Percentiles rank a stretch among this genome's conserved stretches.
Evolutionary conservation across 2,797 vertebrate species (phyloP).

Genomic region (Semotilus atromaculatus): DNA sequence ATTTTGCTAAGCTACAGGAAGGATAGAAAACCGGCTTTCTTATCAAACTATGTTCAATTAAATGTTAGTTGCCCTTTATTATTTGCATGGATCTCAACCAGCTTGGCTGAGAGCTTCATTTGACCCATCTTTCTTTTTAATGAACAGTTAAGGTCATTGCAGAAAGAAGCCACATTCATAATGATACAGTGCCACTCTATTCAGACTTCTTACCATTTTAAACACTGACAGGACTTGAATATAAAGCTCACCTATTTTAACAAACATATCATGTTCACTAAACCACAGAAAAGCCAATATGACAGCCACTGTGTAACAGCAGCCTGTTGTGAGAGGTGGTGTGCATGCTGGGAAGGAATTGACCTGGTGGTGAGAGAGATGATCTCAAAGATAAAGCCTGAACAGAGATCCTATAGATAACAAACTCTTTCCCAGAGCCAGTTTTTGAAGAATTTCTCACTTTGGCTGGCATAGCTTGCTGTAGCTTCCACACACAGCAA

Average conservation of each 20-base stretch:
- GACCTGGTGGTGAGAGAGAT: constrained; percentile 38
- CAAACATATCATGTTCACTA: neutral
- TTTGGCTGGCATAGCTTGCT: neutral
- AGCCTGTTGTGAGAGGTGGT: constrained; percentile 1
- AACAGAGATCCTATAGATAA: constrained; percentile 36
- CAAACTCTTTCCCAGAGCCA: neutral
- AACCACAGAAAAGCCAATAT: constrained; percentile 18
- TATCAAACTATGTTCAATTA: neutral
- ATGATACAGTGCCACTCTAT: neutral
- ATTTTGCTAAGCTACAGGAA: neutral
- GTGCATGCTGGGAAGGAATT: constrained; percentile 37
- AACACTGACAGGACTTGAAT: neutral
- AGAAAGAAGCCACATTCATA: neutral
- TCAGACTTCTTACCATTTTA: neutral
- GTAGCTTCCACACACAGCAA: neutral
- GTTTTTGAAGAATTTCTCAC: constrained; percentile 27
- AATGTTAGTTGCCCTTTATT: neutral
- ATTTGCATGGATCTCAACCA: neutral
- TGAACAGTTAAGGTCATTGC: neutral
- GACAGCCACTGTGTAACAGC: constrained; percentile 11
- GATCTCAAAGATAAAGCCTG: constrained; percentile 33
- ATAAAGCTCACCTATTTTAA: neutral
- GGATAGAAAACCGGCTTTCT: neutral
- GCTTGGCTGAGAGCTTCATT: neutral
- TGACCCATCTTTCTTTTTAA: too few species aligned